These are phyloP conservation scores for Apolygus lucorum DNA, from an alignment of 1,140 invertebrate species.

Conservation along the genomic window DNA sequence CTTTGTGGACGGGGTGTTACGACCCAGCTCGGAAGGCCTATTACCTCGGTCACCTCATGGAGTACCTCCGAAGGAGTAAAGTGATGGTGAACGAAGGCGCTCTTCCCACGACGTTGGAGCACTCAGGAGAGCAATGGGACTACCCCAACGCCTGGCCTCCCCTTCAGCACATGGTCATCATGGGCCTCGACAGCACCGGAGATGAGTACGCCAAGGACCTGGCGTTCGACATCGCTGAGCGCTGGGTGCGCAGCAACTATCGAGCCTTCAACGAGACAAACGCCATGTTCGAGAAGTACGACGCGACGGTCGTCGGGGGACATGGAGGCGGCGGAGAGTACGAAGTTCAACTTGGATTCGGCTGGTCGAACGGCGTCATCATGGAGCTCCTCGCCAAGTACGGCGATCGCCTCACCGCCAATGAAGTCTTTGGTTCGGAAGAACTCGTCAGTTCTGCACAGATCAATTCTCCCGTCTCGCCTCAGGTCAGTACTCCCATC, in stretches of 20 bases:
- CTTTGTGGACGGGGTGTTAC: conserved; percentile 71
- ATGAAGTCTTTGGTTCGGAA: not conserved
- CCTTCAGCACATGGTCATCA: conserved; percentile 55
- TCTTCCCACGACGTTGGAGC: conserved; percentile 58
- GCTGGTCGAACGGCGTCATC: conserved; percentile 87
- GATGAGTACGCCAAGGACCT: conserved; percentile 42
- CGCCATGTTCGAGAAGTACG: conserved; percentile 85
- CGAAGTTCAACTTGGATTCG: conserved; percentile 78
- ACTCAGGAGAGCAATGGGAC: conserved; percentile 79
- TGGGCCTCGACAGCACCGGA: conserved; percentile 46
- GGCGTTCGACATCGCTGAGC: conserved; percentile 46
- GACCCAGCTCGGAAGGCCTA: conserved; percentile 52
- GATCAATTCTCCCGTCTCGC: not conserved
- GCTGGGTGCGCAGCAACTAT: conserved; percentile 52
- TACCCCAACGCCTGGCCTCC: conserved; percentile 83
- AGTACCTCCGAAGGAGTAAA: conserved; percentile 63
- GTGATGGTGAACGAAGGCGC: conserved; percentile 57
- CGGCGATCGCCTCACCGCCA: not conserved
- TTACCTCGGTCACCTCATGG: conserved; percentile 49
- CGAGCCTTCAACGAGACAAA: conserved; percentile 44
- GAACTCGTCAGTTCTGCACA: not conserved
- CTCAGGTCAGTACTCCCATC: not conserved
- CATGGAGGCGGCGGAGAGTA: conserved; percentile 86
- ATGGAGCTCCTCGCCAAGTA: conserved; percentile 56
- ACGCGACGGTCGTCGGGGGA: conserved; percentile 54